A percentile compares a stretch with the other conserved stretches of the same genome.
Conservation (phyloP, 37 sponge, comb jelly and placozoan genomes). For the Aphrocallistes beatrix region DNA sequence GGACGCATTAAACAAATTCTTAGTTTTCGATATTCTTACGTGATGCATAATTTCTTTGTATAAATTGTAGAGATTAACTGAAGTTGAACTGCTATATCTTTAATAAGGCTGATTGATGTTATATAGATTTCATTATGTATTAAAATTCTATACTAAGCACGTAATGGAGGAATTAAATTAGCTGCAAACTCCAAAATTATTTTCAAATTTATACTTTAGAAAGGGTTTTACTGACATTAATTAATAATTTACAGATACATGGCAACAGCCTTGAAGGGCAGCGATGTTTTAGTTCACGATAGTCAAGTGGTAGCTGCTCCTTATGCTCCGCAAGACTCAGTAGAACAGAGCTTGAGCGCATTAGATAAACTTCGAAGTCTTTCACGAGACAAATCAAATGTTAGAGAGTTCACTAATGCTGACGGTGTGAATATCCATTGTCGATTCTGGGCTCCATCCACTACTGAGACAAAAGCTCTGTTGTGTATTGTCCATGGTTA, state of each 20-base stretch:
- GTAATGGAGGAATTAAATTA: too few relatives aligned
- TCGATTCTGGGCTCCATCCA: not conserved
- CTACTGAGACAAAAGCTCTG: slow-evolving; percentile 3
- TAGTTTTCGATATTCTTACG: slow-evolving; percentile 10
- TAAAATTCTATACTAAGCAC: too few relatives aligned
- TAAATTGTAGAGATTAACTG: slow-evolving; percentile 15
- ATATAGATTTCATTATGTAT: not conserved
- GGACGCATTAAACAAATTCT: not conserved
- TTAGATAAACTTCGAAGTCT: not conserved
- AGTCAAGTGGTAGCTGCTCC: not conserved
- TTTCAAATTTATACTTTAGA: too few relatives aligned
- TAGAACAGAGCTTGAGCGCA: not conserved
- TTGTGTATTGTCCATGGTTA: not conserved
- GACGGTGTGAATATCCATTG: not conserved
- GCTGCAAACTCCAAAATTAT: too few relatives aligned
- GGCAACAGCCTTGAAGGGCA: not conserved
- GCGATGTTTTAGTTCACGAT: not conserved
- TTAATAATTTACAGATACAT: too few relatives aligned
- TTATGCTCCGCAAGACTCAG: not conserved
- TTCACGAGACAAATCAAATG: not conserved
- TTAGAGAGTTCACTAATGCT: not conserved
- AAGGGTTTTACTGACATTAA: too few relatives aligned
- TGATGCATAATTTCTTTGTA: slow-evolving; percentile 8
- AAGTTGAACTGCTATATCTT: slow-evolving; percentile 9
- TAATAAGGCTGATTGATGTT: not conserved